Percentiles rank a stretch among this genome's conserved stretches.
Evolutionary conservation across 2,888 invertebrate species (phyloP).

Genomic region (Cerastoderma edule): DNA sequence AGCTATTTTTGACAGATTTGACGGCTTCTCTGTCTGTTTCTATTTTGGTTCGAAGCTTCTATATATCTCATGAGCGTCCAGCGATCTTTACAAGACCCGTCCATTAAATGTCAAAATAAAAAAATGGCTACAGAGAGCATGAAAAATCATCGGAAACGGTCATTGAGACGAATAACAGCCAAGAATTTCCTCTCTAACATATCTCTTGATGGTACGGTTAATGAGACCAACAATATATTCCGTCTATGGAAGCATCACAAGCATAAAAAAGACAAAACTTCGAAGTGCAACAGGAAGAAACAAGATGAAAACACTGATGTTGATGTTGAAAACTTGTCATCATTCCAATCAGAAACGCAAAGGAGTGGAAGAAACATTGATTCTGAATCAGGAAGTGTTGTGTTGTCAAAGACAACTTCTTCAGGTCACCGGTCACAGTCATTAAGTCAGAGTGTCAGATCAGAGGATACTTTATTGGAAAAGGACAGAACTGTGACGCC

Average conservation of each 20-base stretch:
- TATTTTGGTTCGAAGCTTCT: too few species aligned
- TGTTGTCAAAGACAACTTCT: neutral
- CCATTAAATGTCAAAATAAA: conserved; percentile 8
- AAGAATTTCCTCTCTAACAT: conserved; percentile 97
- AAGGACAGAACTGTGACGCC: conserved; percentile 18
- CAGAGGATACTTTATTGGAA: neutral
- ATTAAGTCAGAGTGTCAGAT: neutral
- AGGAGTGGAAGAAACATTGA: conserved; percentile 12
- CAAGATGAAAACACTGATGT: neutral
- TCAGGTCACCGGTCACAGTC: neutral
- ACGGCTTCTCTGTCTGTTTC: too few species aligned
- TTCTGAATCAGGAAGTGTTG: neutral
- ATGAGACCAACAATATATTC: conserved; percentile 85
- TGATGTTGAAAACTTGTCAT: neutral
- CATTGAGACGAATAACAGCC: conserved; percentile 89
- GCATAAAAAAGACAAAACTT: conserved; percentile 55
- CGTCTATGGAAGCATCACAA: conserved; percentile 68
- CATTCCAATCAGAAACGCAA: neutral
- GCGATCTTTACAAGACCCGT: too few species aligned
- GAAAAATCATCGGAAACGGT: conserved; percentile 74
- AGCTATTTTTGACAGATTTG: too few species aligned
- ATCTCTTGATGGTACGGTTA: conserved; percentile 95
- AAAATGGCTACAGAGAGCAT: conserved; percentile 68
- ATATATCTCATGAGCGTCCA: too few species aligned
- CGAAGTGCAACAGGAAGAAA: too few species aligned